Evolutionary conservation across 64 coral and sea anemone genomes (phyloP).

Genomic region (Stichodactyla mertensii): DNA sequence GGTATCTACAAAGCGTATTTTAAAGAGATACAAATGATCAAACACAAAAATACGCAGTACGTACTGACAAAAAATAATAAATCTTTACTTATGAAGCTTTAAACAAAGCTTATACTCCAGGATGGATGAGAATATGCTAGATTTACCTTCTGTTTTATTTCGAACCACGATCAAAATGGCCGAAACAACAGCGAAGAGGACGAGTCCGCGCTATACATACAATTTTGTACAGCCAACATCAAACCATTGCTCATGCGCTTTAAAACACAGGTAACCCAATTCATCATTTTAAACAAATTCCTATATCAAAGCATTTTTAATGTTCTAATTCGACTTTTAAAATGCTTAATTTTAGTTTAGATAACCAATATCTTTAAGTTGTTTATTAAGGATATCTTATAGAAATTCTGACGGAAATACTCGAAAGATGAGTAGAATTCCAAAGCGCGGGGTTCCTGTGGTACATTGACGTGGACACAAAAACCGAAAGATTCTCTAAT

Average conservation of each 20-base stretch:
- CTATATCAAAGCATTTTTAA: background rate
- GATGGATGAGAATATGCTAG: slow-evolving; percentile 32
- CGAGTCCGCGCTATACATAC: slow-evolving; percentile 22
- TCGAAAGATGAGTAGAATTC: background rate
- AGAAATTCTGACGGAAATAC: background rate
- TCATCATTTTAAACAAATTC: background rate
- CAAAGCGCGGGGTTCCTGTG: background rate
- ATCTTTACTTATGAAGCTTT: background rate
- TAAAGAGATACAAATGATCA: background rate
- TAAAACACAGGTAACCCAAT: slow-evolving; percentile 9
- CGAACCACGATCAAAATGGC: slow-evolving; percentile 47
- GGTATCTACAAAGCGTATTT: background rate
- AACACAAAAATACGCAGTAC: background rate
- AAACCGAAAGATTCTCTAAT: background rate
- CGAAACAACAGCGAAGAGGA: slow-evolving; percentile 52
- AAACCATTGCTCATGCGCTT: background rate
- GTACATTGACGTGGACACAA: slow-evolving; percentile 18
- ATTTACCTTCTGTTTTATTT: slow-evolving; percentile 59
- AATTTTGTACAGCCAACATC: slow-evolving; percentile 33
- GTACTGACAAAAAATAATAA: background rate
- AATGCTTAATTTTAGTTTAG: background rate
- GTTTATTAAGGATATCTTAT: too few relatives aligned
- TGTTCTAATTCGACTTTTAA: background rate
- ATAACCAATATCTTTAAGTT: too few relatives aligned
- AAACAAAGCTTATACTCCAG: background rate